phyloP scores from a whole-genome alignment of 1,140 invertebrate species.

The Stegodyphus mimosarum region DNA sequence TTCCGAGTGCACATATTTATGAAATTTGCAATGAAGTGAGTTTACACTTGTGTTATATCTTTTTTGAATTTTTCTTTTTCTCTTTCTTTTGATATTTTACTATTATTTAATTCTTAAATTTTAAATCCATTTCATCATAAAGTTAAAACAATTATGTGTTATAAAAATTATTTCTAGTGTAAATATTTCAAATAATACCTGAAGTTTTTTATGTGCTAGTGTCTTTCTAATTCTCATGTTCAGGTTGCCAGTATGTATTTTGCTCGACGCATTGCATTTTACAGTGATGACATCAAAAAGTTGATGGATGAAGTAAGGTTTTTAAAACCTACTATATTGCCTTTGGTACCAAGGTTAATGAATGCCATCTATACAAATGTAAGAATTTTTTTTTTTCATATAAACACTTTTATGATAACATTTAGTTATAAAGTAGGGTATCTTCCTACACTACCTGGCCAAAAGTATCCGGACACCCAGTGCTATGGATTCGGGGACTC shows the following conservation, averaged over 20 bases:
- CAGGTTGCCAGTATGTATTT: conserved; percentile 81
- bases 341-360: conserved; percentile 66
- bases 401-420: not conserved
- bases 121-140: not conserved
- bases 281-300: conserved; percentile 87
- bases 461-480: too few relatives aligned
- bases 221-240: not conserved
- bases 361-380: conserved; percentile 25
- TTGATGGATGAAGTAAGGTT: conserved; percentile 91
- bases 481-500: too few relatives aligned
- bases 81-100: not conserved
- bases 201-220: not conserved
- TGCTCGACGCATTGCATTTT: conserved; percentile 95
- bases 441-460: too few relatives aligned
- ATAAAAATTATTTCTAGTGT: not conserved
- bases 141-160: not conserved
- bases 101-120: not conserved
- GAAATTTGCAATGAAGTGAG: conserved; percentile 48
- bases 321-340: conserved; percentile 93
- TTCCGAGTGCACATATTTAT: conserved; percentile 48
- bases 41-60: not conserved
- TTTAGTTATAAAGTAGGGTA: too few relatives aligned
- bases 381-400: not conserved
- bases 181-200: not conserved
- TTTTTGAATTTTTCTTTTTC: not conserved